Percentiles rank a stretch among this genome's conserved stretches.
These are phyloP conservation scores for Eupithecia vulgata DNA, from an alignment of 2,888 invertebrate genomes.

Conservation along the genomic window DNA sequence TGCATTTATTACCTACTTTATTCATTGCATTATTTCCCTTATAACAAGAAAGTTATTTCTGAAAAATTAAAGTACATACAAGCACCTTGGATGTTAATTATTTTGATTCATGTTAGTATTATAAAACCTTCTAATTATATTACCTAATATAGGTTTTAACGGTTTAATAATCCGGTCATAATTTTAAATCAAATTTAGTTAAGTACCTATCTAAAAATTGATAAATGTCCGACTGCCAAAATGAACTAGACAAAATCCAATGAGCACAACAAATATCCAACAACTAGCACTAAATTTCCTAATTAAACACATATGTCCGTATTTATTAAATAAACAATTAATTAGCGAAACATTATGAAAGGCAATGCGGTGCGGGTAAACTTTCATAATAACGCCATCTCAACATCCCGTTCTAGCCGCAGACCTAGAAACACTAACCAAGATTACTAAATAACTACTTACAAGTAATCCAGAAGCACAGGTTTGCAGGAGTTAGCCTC, in stretches of 20 bases:
- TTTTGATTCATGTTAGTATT: neutral
- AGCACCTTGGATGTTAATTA: too few relatives aligned
- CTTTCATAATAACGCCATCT: constrained; percentile 29
- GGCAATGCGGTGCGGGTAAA: constrained; percentile 23
- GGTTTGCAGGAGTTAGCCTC: neutral
- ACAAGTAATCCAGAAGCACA: neutral
- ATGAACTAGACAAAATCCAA: neutral
- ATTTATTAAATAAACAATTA: constrained; percentile 5
- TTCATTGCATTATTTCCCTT: neutral
- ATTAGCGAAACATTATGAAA: constrained; percentile 12
- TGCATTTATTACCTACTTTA: constrained; percentile 21
- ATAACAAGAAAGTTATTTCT: neutral
- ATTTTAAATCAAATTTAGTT: too few relatives aligned
- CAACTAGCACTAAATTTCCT: neutral
- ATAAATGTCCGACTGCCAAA: neutral
- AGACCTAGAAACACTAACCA: constrained; percentile 32
- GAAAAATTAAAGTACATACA: neutral
- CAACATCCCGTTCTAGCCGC: constrained; percentile 30
- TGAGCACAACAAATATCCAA: neutral
- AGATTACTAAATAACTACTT: constrained; percentile 18
- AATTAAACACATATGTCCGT: neutral
- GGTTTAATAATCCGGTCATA: neutral
- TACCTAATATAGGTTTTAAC: neutral
- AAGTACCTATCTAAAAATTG: neutral
- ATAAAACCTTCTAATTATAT: neutral